phyloP scores from a whole-genome alignment of 2,113 vertebrate species.

The Cephalophus harveyi region DNA sequence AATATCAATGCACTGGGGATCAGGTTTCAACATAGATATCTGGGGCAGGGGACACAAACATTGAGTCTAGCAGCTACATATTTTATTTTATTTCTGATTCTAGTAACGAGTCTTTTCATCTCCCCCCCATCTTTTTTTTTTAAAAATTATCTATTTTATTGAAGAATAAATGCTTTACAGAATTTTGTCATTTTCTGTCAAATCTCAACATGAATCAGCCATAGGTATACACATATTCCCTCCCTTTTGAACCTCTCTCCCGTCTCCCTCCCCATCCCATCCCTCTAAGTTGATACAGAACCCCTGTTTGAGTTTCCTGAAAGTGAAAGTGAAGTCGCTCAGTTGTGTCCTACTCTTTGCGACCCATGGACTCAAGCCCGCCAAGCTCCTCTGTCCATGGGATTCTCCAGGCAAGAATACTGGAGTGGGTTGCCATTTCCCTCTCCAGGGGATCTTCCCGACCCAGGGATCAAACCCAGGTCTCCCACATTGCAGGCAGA shows the following conservation, averaged over 20 bases:
- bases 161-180: background rate
- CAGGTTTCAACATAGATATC: background rate
- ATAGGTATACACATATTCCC: background rate
- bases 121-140: background rate
- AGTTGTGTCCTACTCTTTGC: too few species aligned
- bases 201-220: background rate
- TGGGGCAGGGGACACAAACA: background rate
- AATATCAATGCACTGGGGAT: background rate
- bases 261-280: background rate
- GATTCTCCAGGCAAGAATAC: too few species aligned
- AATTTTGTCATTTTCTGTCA: background rate
- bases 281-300: background rate
- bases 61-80: background rate
- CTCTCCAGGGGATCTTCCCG: too few species aligned
- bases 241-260: background rate
- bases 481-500: too few species aligned
- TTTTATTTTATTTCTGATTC: background rate
- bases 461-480: too few species aligned
- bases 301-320: background rate
- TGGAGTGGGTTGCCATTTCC: too few species aligned
- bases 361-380: too few species aligned
- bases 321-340: too few species aligned
- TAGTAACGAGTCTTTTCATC: background rate
- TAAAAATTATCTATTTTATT: background rate
- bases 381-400: too few species aligned